Evolutionary conservation across 2,888 invertebrate species (phyloP), one percentile per base, ranked within the genome.

Genomic region (Acrobeloides nanus): DNA sequence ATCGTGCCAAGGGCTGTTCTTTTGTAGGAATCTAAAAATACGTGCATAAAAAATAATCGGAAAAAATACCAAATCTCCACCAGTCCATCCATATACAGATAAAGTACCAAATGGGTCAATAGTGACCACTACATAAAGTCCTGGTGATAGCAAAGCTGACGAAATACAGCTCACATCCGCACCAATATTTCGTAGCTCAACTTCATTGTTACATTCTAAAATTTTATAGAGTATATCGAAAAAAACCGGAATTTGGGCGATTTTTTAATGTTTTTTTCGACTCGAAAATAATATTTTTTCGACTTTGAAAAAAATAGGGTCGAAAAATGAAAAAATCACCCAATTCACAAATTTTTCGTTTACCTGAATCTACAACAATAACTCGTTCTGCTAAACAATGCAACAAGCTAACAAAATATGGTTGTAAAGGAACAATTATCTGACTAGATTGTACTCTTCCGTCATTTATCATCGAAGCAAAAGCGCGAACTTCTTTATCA

Each of bases 1-100:
- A 55, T 18, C 40, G 31, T 2, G 58, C 55, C n/a, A 59, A 15
- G 4, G 55, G 55, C 21, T 59, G 57, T n/a, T 12, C 5, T 37
- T 6, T 38, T 38, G 5, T 5, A 29, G 29, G 12, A 29, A 12
- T 15, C 31, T 15, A 29, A 29, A 15, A 29, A 29, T 12, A 12
- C 15, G 15, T 15, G 15, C 31, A 29, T 15, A 31, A 15, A 31
- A 15, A 3, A 31, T 17, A 6, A 48, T 27, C 20, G 29, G 24
- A 46, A 39, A 18, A 17, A 17, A 5, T 7, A 39, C 56, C 18
- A 32, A 24, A 29, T 39, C 32, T 15, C 31, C n/a, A n/a, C n/a
- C 39, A 15, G 18, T 38, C 48, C 48, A 56, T 5, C 41, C 57
- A 43, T 57, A 57, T 5, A 59, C 35, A 4, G 24, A 18, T 12